Evolutionary conservation across 1,140 invertebrate genomes (phyloP), one percentile per base, ranked within the genome.

Genomic region (Aphis craccivora): DNA sequence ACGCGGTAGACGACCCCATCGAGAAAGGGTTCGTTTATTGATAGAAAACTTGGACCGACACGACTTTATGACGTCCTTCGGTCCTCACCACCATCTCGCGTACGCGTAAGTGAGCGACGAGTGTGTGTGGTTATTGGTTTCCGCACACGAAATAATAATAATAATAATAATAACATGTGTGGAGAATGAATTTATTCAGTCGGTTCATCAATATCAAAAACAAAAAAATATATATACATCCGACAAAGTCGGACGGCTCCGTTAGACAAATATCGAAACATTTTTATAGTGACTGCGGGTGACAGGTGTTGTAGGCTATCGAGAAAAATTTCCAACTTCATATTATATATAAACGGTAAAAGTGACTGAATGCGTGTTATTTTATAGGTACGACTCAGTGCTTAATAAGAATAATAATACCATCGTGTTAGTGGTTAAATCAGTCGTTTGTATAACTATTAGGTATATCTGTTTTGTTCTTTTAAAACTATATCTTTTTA

Each of bases 41-140:
- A 89, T 89, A 53, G 87, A 53, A 89, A 89, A 89, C 48, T 89
- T 53, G n/a, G n/a, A 89, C 45, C 87, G 48, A 89, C 87, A 89
- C 48, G 87, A 53, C 22, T 89, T 89, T 89, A 89, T 53, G 87
- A 89, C n/a, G 87, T 53, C 51, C 87, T 87, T 35, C 20, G 5
- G 8, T 22, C 14, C 45, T 48, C 14, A n/a, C 84, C 43, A n/a
- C 84, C 84, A 7, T 45, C 43, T 14, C 3, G 14, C 1, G n/a
- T n/a, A n/a, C 5, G n/a, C 83, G 83, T 43, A 40, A 25, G 83
- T 40, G 22, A 25, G 83, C 23, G 37, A 40, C 37, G n/a, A 20
- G n/a, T 37, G 76, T 37, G 30, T 35, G 30, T 18, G n/a, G 30
- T 51, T 87, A 87, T 87, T 86, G 84, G 84, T 86, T 48, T 48